Evolutionary conservation across 2,888 invertebrate species (phyloP), one percentile per base, ranked within the genome.

Genomic region (Coelopa pilipes): DNA sequence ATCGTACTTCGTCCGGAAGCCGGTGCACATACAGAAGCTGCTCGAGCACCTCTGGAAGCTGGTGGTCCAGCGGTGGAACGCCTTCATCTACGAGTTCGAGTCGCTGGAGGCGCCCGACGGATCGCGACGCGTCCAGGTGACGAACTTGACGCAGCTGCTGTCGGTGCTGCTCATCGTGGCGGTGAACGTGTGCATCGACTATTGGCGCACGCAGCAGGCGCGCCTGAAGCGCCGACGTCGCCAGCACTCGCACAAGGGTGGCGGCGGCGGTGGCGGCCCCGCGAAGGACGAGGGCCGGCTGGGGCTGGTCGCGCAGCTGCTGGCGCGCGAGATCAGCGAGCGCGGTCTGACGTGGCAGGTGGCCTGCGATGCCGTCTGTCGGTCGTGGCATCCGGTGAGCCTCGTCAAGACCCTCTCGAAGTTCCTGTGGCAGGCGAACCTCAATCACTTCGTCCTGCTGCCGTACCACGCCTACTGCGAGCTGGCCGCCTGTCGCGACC

Each of bases 41-140:
- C 91, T 91, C 84, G 90, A 91, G 55, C 92, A 92, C 78, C 79
- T 94, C 15, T 89, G 90, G 57, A 92, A 93, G 79, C 91, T 91
- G 75, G 86, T 93, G 49, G 91, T 92, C 19, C 94, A 94, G 79
- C 89, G 90, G 21, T 95, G 94, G 94, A 94, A 94, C 82, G 93
- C 94, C 81, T 94, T 94, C 79, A 90, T 94, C 9, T 92, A 92
- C 34, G 92, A 92, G 80, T 93, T 93, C 78, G 95, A 95, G 83
- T 94, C 94, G 0, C 87, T 92, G 7, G 94, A 94, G 83, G 91
- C 92, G 73, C 92, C 93, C 0, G 87, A 87, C 68, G 85, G 84
- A 9, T 74, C 79, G 76, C 70, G 75, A n/a, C 80, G 75, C 24
- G 78, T 81, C 19, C 82, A 77, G 74, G 84, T 83, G 62, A 81